phyloP scores from a whole-genome alignment of 2,888 invertebrate species.

The Drosophila histrio region DNA sequence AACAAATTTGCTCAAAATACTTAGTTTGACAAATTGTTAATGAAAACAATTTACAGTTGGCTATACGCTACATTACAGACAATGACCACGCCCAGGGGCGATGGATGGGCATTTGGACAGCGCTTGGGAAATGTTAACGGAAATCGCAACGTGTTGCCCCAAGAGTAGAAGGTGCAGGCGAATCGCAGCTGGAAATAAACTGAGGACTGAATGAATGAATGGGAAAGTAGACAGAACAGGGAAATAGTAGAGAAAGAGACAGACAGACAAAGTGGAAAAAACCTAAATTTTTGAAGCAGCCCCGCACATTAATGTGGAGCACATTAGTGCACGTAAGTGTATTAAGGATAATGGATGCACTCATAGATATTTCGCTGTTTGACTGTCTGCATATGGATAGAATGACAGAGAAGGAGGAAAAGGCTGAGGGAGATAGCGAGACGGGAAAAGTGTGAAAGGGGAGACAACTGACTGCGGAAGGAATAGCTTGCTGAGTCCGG shows the following conservation, averaged over 20 bases:
- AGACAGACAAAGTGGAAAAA: conserved; percentile 26
- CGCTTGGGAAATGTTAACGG: conserved; percentile 38
- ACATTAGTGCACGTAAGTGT: conserved; percentile 75
- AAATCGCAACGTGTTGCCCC: conserved; percentile 65
- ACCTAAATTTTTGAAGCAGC: conserved; percentile 63
- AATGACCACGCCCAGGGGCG: conserved; percentile 1
- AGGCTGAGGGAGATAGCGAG: background rate
- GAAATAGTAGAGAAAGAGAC: background rate
- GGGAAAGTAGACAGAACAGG: background rate
- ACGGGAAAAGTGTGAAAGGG: too few species aligned
- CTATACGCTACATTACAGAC: background rate
- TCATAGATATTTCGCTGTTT: conserved; percentile 73
- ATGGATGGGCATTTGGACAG: conserved; percentile 3
- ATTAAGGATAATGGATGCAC: conserved; percentile 79
- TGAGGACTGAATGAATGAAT: conserved; percentile 9
- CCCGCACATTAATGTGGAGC: conserved; percentile 69
- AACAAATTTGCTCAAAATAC: conserved; percentile 1
- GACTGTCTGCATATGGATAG: conserved; percentile 56
- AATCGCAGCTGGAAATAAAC: conserved; percentile 11
- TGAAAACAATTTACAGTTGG: conserved; percentile 18
- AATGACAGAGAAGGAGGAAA: conserved; percentile 3
- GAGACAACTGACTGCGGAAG: conserved; percentile 37
- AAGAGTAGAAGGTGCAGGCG: conserved; percentile 3
- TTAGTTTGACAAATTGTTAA: conserved; percentile 24
- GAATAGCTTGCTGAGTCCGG: conserved; percentile 39